Evolutionary conservation across 1,140 invertebrate genomes (phyloP).

Genomic region (Diabrotica virgifera): DNA sequence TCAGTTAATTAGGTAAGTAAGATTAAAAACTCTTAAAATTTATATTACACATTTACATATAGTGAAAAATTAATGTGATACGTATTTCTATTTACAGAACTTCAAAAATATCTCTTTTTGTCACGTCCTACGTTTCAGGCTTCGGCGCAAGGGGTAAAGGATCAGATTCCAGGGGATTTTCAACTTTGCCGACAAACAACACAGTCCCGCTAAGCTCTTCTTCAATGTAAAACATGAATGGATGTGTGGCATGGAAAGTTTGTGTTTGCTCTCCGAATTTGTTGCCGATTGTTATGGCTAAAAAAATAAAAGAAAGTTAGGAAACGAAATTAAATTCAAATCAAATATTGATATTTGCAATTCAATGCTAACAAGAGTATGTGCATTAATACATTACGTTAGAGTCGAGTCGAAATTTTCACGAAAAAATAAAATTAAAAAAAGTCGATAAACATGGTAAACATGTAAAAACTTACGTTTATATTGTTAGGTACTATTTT

Average conservation of each 20-base stretch:
- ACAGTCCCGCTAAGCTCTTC: constrained; percentile 68
- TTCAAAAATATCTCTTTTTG: no score
- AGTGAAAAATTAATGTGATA: no score
- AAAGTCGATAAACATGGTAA: background rate
- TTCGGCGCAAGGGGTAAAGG: background rate
- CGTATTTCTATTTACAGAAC: no score
- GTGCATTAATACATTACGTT: no score
- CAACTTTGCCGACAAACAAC: constrained; percentile 69
- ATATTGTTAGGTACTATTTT: no score
- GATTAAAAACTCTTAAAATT: no score
- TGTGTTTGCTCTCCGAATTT: constrained; percentile 62
- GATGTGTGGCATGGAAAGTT: constrained; percentile 65
- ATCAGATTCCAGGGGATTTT: constrained; percentile 53
- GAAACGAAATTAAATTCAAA: no score
- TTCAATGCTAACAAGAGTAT: no score
- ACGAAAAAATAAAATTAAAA: background rate
- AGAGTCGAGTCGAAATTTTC: no score
- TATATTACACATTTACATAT: no score
- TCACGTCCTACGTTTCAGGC: background rate
- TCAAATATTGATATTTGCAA: no score
- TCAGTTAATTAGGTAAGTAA: no score
- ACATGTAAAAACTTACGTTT: background rate
- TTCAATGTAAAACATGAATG: constrained; percentile 79
- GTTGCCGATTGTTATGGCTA: constrained; percentile 66
- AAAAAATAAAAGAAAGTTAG: constrained; percentile 20